Evolutionary conservation across 2,797 vertebrate genomes (phyloP), one percentile per base, ranked within the genome.

Genomic region (Psittacula echo): DNA sequence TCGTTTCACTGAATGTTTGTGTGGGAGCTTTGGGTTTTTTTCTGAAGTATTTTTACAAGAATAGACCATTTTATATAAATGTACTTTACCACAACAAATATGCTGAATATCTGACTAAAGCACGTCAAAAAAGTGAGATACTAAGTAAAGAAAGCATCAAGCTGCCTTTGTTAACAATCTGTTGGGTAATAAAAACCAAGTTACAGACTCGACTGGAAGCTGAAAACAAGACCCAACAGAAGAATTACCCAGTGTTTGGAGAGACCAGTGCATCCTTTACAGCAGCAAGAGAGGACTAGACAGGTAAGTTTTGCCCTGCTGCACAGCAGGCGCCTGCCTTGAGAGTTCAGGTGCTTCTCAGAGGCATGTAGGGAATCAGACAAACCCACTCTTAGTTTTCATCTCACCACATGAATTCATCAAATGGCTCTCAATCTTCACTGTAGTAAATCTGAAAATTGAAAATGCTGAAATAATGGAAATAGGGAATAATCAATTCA

Each of bases 1-100:
- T 64, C 61, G 20, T 64, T 81, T 89, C 61, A 70, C 6, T 56
- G 44, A 66, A 60, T 22, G 50, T 45, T 66, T 54, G 27, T 29
- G 39, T 44, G 62, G 18, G 13, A 73, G n/a, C 20, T 76, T 79
- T 82, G 56, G 37, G 18, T 87, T 92, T 77, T 90, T 22, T 64
- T 88, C 71, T 48, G 7, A 92, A 70, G 9, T 44, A 47, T 67
- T 82, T 73, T 44, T 75, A 82, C 16, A 90, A 87, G 32, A 75
- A 65, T 3, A 18, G 27, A 42, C 4, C n/a, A 8, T 41, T 85
- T 81, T 61, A 68, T 67, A 76, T 13, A 77, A 81, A 64, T 27
- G 56, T 19, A 50, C 24, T 75, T 84, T 76, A 47, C 21, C 64
- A 60, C 62, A 62, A 66, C 16, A 92, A 66, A 62, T 30, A 64